Conservation (phyloP, 2,797 vertebrate species). For the Knipowitschia caucasica region DNA sequence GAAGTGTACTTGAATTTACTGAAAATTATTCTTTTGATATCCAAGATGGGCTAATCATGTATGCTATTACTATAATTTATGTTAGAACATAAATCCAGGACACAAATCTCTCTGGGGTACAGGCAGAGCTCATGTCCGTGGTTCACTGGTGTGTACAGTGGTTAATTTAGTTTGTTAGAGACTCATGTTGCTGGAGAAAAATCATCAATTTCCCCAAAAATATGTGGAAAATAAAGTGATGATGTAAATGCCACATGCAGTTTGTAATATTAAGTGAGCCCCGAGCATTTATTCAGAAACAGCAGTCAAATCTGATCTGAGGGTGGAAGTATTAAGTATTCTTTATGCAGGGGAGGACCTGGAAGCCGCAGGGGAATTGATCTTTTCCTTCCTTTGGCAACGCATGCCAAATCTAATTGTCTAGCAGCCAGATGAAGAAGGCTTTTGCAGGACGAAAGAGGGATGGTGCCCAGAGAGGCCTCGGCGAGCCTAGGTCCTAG, state of each 20-base stretch:
- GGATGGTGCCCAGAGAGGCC: slow-evolving; percentile 37
- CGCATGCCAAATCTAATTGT: slow-evolving; percentile 57
- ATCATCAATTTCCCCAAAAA: background rate
- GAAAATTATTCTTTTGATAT: too few relatives aligned
- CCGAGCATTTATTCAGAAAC: slow-evolving; percentile 15
- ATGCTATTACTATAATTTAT: too few relatives aligned
- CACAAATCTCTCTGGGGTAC: too few relatives aligned
- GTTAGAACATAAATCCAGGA: too few relatives aligned
- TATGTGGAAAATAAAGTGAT: slow-evolving; percentile 11
- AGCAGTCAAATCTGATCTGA: slow-evolving; percentile 20
- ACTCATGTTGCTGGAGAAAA: too few relatives aligned
- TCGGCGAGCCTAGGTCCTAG: slow-evolving; percentile 29
- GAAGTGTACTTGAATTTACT: too few relatives aligned
- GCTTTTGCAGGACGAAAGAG: slow-evolving; percentile 26
- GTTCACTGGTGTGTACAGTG: too few relatives aligned
- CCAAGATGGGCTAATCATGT: too few relatives aligned
- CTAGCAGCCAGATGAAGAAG: slow-evolving; percentile 27
- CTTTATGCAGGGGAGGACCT: slow-evolving; percentile 23
- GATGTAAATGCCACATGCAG: slow-evolving; percentile 28
- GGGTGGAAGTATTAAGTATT: slow-evolving; percentile 16
- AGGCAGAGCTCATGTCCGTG: too few relatives aligned
- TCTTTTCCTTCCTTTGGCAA: slow-evolving; percentile 40
- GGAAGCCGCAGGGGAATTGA: slow-evolving; percentile 36
- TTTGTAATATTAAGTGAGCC: slow-evolving; percentile 26
- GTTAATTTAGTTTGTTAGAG: too few relatives aligned